Evolutionary conservation across 2,888 invertebrate species (phyloP), one percentile per base, ranked within the genome.

Genomic region (Chrysodeixis includens): DNA sequence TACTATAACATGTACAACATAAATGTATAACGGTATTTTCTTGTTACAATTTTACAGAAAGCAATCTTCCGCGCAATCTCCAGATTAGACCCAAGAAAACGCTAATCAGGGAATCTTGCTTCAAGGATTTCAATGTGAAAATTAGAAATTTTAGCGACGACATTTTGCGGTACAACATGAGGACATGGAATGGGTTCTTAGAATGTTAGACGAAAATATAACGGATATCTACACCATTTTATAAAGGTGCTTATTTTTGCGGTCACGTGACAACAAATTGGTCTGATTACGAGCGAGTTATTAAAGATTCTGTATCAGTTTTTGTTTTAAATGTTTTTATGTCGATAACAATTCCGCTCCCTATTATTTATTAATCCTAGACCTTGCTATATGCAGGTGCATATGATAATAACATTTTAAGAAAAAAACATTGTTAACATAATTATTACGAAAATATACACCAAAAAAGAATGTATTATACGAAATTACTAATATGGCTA

Each of bases 61-160:
- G 20, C 46, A 49, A 49, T 49, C 46, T 20, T 20, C 18, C 20
- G 20, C 18, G 18, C 46, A 20, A 49, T 49, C 46, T 49, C 20
- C 10, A 49, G 46, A 49, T 49, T 49, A 49, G 20, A 49, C 18
- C 46, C 10, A 49, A 49, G 46, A 49, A 49, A 49, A 30, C 35
- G 35, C 56, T 49, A 51, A 61, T 61, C 51, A 52, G 53, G 40
- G 51, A 56, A 62, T 56, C 56, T 52, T 52, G 35, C 51, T 56
- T 49, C 51, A 49, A 49, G 46, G 46, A 62, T 56, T 56, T 56
- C 16, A 56, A 56, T 56, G 35, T 51, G 46, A 56, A 56, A 51
- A 30, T 62, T 56, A 35, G 18, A n/a, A 26, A 54, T 62, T 51
- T 55, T 26, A 56, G 56, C 52, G 54, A 54, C 53, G 53, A 54